Evolutionary conservation across 2,888 invertebrate species (phyloP).

Genomic region (Drosophila lutescens): DNA sequence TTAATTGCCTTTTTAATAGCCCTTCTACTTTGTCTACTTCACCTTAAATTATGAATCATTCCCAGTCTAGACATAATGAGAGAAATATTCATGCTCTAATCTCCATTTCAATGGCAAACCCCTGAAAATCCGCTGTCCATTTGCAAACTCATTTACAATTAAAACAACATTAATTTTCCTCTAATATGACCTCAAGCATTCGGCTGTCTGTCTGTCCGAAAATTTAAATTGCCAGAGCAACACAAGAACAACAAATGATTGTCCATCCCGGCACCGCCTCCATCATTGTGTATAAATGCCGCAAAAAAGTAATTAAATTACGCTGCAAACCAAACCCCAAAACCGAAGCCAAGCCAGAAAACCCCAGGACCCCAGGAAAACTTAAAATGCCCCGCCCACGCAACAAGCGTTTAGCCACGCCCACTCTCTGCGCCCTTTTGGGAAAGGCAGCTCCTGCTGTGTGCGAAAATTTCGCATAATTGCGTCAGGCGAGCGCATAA

Average conservation of each 20-base stretch:
- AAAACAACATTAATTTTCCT: constrained; percentile 77
- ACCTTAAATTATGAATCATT: constrained; percentile 7
- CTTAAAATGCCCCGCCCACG: constrained; percentile 63
- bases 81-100: constrained; percentile 24
- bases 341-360: constrained; percentile 28
- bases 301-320: constrained; percentile 80
- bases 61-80: constrained; percentile 38
- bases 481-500: constrained; percentile 79
- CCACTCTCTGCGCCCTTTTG: constrained; percentile 29
- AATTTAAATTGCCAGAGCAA: constrained; percentile 64
- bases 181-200: constrained; percentile 79
- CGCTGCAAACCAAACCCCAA: constrained; percentile 60
- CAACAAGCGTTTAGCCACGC: constrained; percentile 67
- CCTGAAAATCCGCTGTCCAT: constrained; percentile 34
- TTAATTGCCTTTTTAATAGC: not conserved
- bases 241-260: constrained; percentile 43
- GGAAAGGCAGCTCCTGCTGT: constrained; percentile 41
- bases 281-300: constrained; percentile 50
- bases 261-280: constrained; percentile 38
- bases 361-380: constrained; percentile 47
- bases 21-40: not conserved
- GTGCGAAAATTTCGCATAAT: constrained; percentile 79
- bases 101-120: constrained; percentile 6
- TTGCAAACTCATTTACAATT: constrained; percentile 76
- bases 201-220: constrained; percentile 43